Base-by-base conservation (phyloP, 2,113 vertebrate species). In the Psettodes erumei region DNA sequence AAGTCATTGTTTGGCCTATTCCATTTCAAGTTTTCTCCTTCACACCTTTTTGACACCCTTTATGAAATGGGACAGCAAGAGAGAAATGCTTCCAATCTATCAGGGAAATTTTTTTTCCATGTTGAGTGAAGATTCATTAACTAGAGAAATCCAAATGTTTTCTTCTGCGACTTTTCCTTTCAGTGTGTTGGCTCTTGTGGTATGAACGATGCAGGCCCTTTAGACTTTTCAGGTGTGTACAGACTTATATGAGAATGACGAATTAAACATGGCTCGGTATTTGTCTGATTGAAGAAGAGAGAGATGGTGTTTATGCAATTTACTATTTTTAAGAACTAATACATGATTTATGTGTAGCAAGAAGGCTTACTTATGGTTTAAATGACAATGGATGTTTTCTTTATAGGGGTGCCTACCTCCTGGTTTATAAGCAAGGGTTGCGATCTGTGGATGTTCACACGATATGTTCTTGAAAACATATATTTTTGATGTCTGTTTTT, bases 251-350 rank as follows among this genome's bases (percentile, higher is more conserved):
- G 54, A 64, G 37, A 67, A 51, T 16, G 64, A 71, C 10, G 43
- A 74, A 55, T 37, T 77, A 84, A 75, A 66, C 8, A 30, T 10
- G 48, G 33, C 81, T 67, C 66, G 76, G 55, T 69, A 59, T 87
- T 79, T 80, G 82, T 75, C 71, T 40, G 48, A 79, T 65, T n/a
- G 47, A 75, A 70, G 18, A 74, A 80, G 75, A 85, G 65, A 60
- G 77, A 85, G 77, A 71, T 80, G 79, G 79, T 80, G 86, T 92
- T 89, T 92, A 93, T 93, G 92, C 92, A 93, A 93, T 90, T 91
- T 85, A 82, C 78, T 89, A 84, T 88, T 90, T 90, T 81, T 83
- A 67, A 82, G 48, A 80, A 76, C 68, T 83, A 72, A 82, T 69
- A 78, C 37, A 53, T 81, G 75, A 86, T 71, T 86, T 85, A 50